Evolutionary conservation across 1,140 invertebrate genomes (phyloP), one percentile per base, ranked within the genome.

Genomic region (Macrosteles quadrilineatus): DNA sequence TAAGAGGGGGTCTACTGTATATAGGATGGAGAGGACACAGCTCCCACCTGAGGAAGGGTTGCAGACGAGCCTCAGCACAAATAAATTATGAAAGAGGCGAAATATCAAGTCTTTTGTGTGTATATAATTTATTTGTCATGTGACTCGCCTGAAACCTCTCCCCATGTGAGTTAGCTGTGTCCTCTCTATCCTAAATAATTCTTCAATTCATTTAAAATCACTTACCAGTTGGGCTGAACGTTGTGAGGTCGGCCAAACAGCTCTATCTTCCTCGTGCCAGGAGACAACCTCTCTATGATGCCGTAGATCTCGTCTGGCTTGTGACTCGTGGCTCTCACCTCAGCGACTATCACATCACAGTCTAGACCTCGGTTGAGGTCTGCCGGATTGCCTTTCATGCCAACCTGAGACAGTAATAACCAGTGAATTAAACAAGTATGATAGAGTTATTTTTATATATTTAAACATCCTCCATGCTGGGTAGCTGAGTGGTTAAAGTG

Each of bases 231-330:
- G 0, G 97, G 96, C 80, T 98, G 97, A 9, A 98, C 93, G 81
- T 99, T 99, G 79, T 99, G 97, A 3, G 96, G 96, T 65, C 97
- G 81, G 0, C 97, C 97, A 82, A 99, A 99, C 3, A 99, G 82
- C 83, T 99, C 97, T 74, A 98, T 97, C 85, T 99, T 99, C 53
- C 96, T 87, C 0, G 97, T 98, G 0, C 97, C 96, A 0, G 93
- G 92, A 76, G 91, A 94, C 57, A 95, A 85, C 64, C 93, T 80
- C 77, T 95, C 91, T 69, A 94, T 94, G 64, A 94, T 94, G 14
- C 92, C 97, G 81, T 99, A 99, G 74, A 99, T 97, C 84, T 99
- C 97, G 82, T 99, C 97, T 0, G 97, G 97, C 81, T 99, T 99
- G 79, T 98, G 97, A 76, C 94, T 97, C 0, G 97, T 99, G 2